Evolutionary conservation across 2,113 vertebrate genomes (phyloP).

Genomic region (Stegastes partitus): DNA sequence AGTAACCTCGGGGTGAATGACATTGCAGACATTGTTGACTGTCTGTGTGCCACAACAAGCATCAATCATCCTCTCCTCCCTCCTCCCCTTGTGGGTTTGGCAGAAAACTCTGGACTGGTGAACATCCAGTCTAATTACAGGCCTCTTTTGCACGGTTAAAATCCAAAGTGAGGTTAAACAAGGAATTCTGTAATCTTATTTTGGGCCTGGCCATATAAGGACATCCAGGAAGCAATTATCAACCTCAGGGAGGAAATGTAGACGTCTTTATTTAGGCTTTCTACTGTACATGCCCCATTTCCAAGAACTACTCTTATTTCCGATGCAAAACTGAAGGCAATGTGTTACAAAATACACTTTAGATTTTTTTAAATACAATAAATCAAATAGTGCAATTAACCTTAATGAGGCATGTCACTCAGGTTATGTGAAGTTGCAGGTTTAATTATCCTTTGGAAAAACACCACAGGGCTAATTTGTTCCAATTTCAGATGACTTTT

Average conservation of each 20-base stretch:
- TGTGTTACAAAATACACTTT: background rate
- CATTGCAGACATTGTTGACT: slow-evolving; percentile 51
- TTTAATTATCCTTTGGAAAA: background rate
- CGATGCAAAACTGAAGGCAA: slow-evolving; percentile 8
- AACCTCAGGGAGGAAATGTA: slow-evolving; percentile 40
- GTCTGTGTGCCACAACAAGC: slow-evolving; percentile 59
- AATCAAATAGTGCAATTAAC: background rate
- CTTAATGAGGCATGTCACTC: background rate
- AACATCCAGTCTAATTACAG: slow-evolving; percentile 79
- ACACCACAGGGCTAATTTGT: background rate
- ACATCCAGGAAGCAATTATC: slow-evolving; percentile 72
- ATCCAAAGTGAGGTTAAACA: slow-evolving; percentile 72
- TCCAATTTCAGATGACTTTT: background rate
- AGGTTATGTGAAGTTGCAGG: background rate
- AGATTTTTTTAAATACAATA: background rate
- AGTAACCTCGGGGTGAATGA: slow-evolving; percentile 18
- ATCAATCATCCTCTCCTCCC: slow-evolving; percentile 61
- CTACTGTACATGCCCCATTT: slow-evolving; percentile 56
- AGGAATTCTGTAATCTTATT: slow-evolving; percentile 72
- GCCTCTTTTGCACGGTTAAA: slow-evolving; percentile 61
- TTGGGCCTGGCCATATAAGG: slow-evolving; percentile 73
- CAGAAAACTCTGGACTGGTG: slow-evolving; percentile 67
- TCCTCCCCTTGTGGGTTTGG: slow-evolving; percentile 73
- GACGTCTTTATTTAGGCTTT: slow-evolving; percentile 52
- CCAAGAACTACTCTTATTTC: slow-evolving; percentile 32